phyloP scores from a whole-genome alignment of 64 coral and sea anemone species.

The Pocillopora verrucosa region DNA sequence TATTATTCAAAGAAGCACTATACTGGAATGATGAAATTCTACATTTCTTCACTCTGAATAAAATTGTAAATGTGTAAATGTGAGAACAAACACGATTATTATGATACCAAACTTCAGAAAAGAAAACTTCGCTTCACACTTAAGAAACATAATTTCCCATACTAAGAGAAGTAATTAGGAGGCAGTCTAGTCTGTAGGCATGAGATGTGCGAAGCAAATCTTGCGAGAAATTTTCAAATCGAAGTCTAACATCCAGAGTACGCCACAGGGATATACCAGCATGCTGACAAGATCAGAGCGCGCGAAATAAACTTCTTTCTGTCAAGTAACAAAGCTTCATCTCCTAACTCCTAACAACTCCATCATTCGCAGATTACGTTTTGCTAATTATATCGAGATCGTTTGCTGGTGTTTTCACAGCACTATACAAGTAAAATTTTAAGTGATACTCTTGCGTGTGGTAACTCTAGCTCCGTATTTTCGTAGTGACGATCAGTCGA shows the following conservation, averaged over 20 bases:
- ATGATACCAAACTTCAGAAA: conserved; percentile 2
- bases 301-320: not conserved
- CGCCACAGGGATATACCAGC: not conserved
- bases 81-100: conserved; percentile 7
- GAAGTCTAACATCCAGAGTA: not conserved
- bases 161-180: not conserved
- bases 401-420: not conserved
- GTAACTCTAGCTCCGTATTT: not conserved
- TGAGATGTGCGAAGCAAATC: not conserved
- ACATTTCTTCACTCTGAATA: not conserved
- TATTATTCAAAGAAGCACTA: not conserved
- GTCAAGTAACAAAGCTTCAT: not conserved
- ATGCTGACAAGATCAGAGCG: not conserved
- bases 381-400: conserved; percentile 27
- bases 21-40: not conserved
- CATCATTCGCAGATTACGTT: not conserved
- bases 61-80: conserved; percentile 3
- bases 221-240: not conserved
- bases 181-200: not conserved
- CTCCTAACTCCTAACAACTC: not conserved
- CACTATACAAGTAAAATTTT: not conserved
- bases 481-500: not conserved
- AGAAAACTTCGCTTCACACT: not conserved
- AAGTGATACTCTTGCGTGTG: not conserved
- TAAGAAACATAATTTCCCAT: not conserved